Base-by-base conservation (phyloP, 2,797 vertebrate species). In the Cynopterus sphinx region DNA sequence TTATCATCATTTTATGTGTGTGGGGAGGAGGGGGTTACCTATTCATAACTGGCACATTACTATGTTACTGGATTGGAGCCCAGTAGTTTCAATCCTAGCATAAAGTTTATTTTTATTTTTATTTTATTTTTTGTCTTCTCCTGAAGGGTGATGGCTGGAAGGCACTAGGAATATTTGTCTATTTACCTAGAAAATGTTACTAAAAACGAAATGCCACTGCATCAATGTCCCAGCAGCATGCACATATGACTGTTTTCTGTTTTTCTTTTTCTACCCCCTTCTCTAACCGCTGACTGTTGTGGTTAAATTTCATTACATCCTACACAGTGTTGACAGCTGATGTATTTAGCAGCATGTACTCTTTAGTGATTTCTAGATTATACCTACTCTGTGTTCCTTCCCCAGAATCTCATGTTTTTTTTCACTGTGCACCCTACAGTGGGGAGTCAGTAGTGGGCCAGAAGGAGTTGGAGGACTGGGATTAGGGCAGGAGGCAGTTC, bases 231-330 rank as follows among this genome's bases (percentile, higher is more conserved):
- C 93, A 92, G 94, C 94, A 92, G 82, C 79, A n/a, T 61, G 77
- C 75, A 77, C 95, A 90, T 75, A 59, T 2, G 79, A 90, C 95
- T 97, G 92, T 94, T 96, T 93, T 94, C 94, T 97, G 92, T 94
- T 96, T 97, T 95, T 75, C 87, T 94, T 92, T 94, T 95, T 74
- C 95, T 94, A 21, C 86, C 83, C 86, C 39, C 87, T 67, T 84
- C 43, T 70, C 93, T 90, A 96, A 95, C 91, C 10, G 49, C 96
- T 96, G 96, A 94, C 85, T 97, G 94, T 97, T 98, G 96, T 97
- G 96, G 97, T 97, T 98, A 97, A 94, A 97, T 78, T 96, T 95
- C 92, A 89, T 96, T 91, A 87, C 87, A 83, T 94, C 94, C 93
- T 94, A 90, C 95, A 90, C 95, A 81, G 95, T 22, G 89, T 81